Evolutionary conservation across 2,888 invertebrate genomes (phyloP), one percentile per base, ranked within the genome.

Genomic region (Apamea crenata): DNA sequence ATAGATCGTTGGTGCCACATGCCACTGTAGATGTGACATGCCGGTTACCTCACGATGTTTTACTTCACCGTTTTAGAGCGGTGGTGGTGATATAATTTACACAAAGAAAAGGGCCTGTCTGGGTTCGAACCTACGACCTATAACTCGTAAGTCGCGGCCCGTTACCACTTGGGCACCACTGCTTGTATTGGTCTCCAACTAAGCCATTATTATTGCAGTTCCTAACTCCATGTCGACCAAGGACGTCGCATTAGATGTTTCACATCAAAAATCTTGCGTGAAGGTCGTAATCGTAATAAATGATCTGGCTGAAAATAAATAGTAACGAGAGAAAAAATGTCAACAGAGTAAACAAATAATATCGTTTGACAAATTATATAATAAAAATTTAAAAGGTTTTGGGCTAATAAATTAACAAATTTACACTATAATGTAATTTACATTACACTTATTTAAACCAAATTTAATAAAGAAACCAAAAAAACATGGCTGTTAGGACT

Each of bases 401-500:
- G 32, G 8, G 10, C 18, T 32, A 74, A 76, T 78, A 66, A 61
- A 70, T 53, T 59, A 72, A 78, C 72, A 65, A 36, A 73, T 78
- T 71, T 50, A 73, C 59, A 71, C 16, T 29, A 80, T 53, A 68
- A 81, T 79, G 77, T 83, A 61, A 68, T 83, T 66, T 78, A 66
- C 32, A 50, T 56, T 47, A n/a, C 59, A 69, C 75, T 66, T 77
- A 80, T 84, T 80, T 29, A 44, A 80, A 84, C n/a, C 1, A 84
- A 85, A 90, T 36, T 75, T 59, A 87, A 74, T 78, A 77, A 89
- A 86, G 72, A 82, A 80, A 80, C 21, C 4, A 12, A 29, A 40
- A 40, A 56, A 81, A 66, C 8, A 96, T 97, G 96, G 94, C 96
- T 36, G 95, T 95, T 50, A 90, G 93, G n/a, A 95, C 93, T 77